Evolutionary conservation across 2,113 vertebrate species (phyloP).

Genomic region (Daboia siamensis): DNA sequence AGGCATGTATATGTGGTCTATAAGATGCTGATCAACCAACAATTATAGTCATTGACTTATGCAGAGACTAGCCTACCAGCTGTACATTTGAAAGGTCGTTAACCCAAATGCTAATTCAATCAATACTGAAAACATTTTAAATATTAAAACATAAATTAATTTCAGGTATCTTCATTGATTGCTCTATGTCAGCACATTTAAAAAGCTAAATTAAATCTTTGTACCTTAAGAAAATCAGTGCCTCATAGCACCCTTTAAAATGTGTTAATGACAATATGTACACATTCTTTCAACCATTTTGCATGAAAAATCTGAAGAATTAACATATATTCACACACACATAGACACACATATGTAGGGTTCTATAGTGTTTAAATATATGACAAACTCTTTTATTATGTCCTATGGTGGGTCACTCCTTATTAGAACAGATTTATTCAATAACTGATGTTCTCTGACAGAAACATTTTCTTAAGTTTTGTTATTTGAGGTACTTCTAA

Average conservation of each 20-base stretch:
- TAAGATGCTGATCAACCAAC: slow-evolving; percentile 57
- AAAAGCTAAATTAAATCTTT: slow-evolving; percentile 49
- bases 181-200: slow-evolving; percentile 52
- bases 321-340: not conserved
- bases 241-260: slow-evolving; percentile 34
- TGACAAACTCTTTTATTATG: not conserved
- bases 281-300: slow-evolving; percentile 40
- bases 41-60: slow-evolving; percentile 37
- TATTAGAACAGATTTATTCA: not conserved
- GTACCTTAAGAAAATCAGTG: not conserved
- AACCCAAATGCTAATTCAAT: slow-evolving; percentile 71
- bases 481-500: not conserved
- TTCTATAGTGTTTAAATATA: not conserved
- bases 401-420: not conserved
- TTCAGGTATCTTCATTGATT: slow-evolving; percentile 59
- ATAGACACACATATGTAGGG: not conserved
- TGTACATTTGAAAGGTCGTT: slow-evolving; percentile 66
- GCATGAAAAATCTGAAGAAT: slow-evolving; percentile 36
- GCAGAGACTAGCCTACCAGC: slow-evolving; percentile 40
- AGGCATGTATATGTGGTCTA: slow-evolving; percentile 35
- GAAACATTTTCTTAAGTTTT: not conserved
- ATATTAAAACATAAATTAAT: slow-evolving; percentile 72
- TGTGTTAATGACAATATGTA: slow-evolving; percentile 40
- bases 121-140: slow-evolving; percentile 49
- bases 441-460: not conserved